These are phyloP conservation scores for Oopsacas minuta DNA, from an alignment of 37 sponge, comb jelly and placozoan species.

Conservation along the genomic window DNA sequence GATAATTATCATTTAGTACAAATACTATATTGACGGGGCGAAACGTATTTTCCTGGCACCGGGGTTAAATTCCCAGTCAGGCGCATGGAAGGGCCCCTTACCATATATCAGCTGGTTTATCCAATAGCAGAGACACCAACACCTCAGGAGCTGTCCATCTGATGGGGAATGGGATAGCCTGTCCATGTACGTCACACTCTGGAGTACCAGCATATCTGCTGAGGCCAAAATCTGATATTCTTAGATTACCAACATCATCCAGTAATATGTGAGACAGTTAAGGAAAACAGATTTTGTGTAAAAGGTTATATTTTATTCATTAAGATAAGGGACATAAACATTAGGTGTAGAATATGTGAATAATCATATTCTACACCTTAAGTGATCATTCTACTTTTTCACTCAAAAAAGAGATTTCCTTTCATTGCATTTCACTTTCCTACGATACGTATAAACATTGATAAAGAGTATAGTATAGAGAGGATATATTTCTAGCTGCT, in stretches of 20 bases:
- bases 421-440: too few relatives aligned
- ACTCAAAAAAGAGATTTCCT: too few relatives aligned
- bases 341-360: too few relatives aligned
- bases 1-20: too few relatives aligned
- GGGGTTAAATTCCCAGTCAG: too few relatives aligned
- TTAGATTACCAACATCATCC: slow-evolving; percentile 25
- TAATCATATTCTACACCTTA: neutral
- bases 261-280: slow-evolving; percentile 48
- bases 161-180: slow-evolving; percentile 25
- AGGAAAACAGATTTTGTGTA: slow-evolving; percentile 29
- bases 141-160: slow-evolving; percentile 82
- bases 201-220: slow-evolving; percentile 30
- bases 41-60: too few relatives aligned
- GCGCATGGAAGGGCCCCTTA: too few relatives aligned
- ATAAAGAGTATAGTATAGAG: neutral
- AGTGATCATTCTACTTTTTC: too few relatives aligned
- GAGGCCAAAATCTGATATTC: slow-evolving; percentile 59
- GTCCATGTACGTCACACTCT: slow-evolving; percentile 17
- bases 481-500: slow-evolving; percentile 83
- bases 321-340: too few relatives aligned
- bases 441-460: too few relatives aligned
- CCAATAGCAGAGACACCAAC: slow-evolving; percentile 18
- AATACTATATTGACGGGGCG: too few relatives aligned
- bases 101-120: slow-evolving; percentile 67
- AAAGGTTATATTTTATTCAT: too few relatives aligned